Evolutionary conservation across 2,113 vertebrate species (phyloP), one percentile per base, ranked within the genome.

Genomic region (Eolophus roseicapilla): DNA sequence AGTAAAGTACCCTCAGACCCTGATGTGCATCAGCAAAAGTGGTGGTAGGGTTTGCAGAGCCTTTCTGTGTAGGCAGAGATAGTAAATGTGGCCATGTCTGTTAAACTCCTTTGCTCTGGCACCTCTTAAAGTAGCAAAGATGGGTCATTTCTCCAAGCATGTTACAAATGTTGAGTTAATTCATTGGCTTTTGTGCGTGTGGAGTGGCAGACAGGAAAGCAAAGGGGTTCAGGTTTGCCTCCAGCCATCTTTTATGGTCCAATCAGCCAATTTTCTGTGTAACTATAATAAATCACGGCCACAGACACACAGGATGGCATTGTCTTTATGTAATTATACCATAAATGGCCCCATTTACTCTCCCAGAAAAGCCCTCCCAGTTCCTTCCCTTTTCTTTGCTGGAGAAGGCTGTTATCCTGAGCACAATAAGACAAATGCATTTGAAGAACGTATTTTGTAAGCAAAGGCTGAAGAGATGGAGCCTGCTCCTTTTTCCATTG

Each of bases 261-360:
- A 46, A 73, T 70, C 82, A 77, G 86, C 91, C 92, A 44, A 73
- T 95, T 92, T 95, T 76, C 86, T 88, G 46, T 82, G 83, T 82
- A 88, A 81, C 77, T 70, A 5, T 41, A 77, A 93, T 88, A 93
- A 94, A 94, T 93, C 90, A 85, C 3, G 0, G 68, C 1, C 0
- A 91, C 79, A 90, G 71, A 75, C 79, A 47, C 52, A n/a, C n/a
- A 69, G 82, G 53, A 73, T 80, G 67, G 75, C 0, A 10, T 55
- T 75, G 73, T 70, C 86, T 88, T 94, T 88, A 83, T 70, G 80
- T 78, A 81, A 92, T 96, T 95, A 95, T 93, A 84, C 86, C 83
- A 92, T 77, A 95, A 90, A 93, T 83, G 1, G 50, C 80, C 60
- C 82, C 25, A 46, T 88, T 94, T 88, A 88, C 44, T 90, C 63